Base-by-base conservation (phyloP, 2,888 invertebrate species). In the Scaptomyza tumidula region DNA sequence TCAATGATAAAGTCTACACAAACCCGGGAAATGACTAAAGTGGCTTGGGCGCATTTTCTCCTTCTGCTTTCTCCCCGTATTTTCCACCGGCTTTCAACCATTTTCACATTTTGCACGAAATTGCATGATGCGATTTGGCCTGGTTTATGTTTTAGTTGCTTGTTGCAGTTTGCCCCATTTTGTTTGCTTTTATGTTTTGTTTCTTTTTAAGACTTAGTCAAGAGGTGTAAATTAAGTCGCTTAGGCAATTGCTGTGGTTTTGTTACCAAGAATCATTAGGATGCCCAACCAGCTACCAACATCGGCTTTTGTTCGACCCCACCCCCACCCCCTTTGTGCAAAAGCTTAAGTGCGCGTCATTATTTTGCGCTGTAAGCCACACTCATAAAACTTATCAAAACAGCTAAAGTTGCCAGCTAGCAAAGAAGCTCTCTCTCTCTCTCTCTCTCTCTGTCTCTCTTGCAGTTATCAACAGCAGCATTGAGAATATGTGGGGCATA, bases 1-100 rank as follows among this genome's bases (percentile, higher is more conserved):
- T 81, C 87, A 80, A 88, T 86, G 81, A 80, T 81, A 80, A 84
- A 88, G 86, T 82, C 89, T 78, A 82, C 84, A 80, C 88, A 78
- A 86, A 81, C 78, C 88, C n/a, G 39, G 75, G 76, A 86, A 88
- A 83, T 89, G 86, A 82, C 80, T 81, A 86, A 88, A 87, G 80
- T 85, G 86, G 86, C 83, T 71, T 60, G 66, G 35, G 50, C 69
- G 63, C 78, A 67, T 77, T 72, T 29, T 29, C 39, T 10, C 27
- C 14, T 39, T 16, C 9, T 19, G 3, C 3, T 24, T 24, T 24
- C 6, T 24, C 6, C 14, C 7, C 29, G 6, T 19, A 19, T 13
- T 3, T 10, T 9, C 13, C 14, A 31, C 3, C 35, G 13, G n/a
- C 10, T 13, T 14, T n/a, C 37, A 27, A 6, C 27, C 10, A 5